Base-by-base conservation (phyloP, 2,113 vertebrate species). In the Panthera uncia region DNA sequence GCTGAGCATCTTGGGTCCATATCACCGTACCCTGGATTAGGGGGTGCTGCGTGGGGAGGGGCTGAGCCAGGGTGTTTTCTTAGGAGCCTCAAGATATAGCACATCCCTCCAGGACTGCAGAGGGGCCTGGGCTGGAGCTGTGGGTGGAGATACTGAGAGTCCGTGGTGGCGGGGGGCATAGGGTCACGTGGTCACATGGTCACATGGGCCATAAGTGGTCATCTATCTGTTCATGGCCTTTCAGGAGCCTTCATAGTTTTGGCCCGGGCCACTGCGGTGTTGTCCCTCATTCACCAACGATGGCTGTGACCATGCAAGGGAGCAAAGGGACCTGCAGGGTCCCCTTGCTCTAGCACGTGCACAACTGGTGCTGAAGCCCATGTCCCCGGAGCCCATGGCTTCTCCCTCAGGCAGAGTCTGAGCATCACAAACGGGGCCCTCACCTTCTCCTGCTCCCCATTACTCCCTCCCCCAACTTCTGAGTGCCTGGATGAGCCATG, bases 21-120 rank as follows among this genome's bases (percentile, higher is more conserved):
- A 0, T 18, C 5, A 1, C 41, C 0, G 0, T 3, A 0, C 36
- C 7, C 66, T n/a, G 71, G 6, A 0, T 2, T 19, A n/a, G 48
- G 25, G 74, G 50, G 4, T 52, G 13, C 38, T 23, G 19, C 1
- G 0, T 12, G 87, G 11, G 89, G 78, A 0, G 1, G 80, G 95
- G 9, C 27, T 12, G 48, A 36, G 1, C 38, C 14, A 4, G 23
- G 25, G 1, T 55, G 38, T 9, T 27, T 5, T 68, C 52, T 7
- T 33, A 68, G 61, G n/a, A 66, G 33, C 25, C 1, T 1, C 3
- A 29, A 36, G 89, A 80, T 19, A 4, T 0, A 0, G 14, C 69
- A 48, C 2, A 0, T 13, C 48, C 23, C 2, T 4, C 11, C 6
- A 11, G 79, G 41, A 48, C 8, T 3, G 66, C 21, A 0, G 36